These are phyloP conservation scores for Bombus soroeensis DNA, from an alignment of 1,140 invertebrate species.

Conservation along the genomic window DNA sequence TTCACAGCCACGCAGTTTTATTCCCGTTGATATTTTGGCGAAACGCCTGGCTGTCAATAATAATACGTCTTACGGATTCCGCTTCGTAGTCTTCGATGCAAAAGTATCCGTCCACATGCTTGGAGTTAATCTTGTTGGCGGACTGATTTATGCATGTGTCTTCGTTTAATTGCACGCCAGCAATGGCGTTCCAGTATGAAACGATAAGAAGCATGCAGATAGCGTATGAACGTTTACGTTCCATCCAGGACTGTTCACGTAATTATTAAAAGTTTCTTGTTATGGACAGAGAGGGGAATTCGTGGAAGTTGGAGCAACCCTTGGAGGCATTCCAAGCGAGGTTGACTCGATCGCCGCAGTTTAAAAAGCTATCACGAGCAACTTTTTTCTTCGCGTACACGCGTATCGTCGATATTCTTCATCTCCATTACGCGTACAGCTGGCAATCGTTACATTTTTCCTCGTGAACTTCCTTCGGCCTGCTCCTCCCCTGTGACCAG, in stretches of 20 bases:
- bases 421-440: not conserved
- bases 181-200: not conserved
- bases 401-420: not conserved
- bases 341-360: not conserved
- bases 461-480: not conserved
- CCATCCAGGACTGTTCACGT: not conserved
- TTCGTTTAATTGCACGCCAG: not conserved
- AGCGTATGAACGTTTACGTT: not conserved
- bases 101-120: not conserved
- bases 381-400: not conserved
- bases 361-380: not conserved
- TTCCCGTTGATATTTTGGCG: slow-evolving; percentile 5
- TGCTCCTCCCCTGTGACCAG: not conserved
- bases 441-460: not conserved
- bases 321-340: slow-evolving; percentile 12
- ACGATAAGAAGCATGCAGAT: not conserved
- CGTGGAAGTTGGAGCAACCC: not conserved
- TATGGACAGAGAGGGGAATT: not conserved
- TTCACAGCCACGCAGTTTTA: not conserved
- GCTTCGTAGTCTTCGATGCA: not conserved
- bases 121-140: slow-evolving; percentile 21
- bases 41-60: slow-evolving; percentile 1
- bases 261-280: slow-evolving; percentile 2
- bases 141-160: not conserved
- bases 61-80: not conserved